Base-by-base conservation (phyloP, 2,113 vertebrate species). In the Oenanthe melanoleuca region DNA sequence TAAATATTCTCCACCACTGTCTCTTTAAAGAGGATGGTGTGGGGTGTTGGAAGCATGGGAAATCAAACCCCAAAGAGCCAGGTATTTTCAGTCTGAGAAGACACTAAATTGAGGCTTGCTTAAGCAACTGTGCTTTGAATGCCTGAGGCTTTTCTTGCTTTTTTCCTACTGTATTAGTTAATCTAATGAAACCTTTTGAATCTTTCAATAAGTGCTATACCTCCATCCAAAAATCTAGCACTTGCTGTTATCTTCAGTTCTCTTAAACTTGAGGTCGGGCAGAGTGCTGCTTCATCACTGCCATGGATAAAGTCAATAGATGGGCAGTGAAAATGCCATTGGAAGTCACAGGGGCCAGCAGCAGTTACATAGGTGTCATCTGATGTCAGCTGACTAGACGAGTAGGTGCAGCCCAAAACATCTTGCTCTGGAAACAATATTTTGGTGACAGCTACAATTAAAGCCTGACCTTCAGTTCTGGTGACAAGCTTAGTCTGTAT, bases 321-420 rank as follows among this genome's bases (percentile, higher is more conserved):
- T 3, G 53, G 29, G 31, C 2, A 2, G 21, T 34, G 56, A 42
- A n/a, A 55, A 19, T 15, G 23, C 53, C 3, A 2, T 2, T 23
- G 59, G 59, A 69, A 53, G 75, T 60, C 9, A 2, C 0, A 2
- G 2, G 5, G 74, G 21, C 34, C 40, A 40, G 45, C 45, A 52
- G 37, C 28, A 19, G 50, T 77, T 60, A 10, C 1, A 0, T 2
- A 8, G 50, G 33, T 28, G 49, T 40, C 0, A 0, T 29, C n/a
- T 47, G 42, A 11, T 6, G 1, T 5, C 2, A 34, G 56, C 21
- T 64, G 64, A 26, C 23, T 34, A 65, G 61, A 38, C 3, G 14
- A 2, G 1, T 15, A 33, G 45, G 70, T 64, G 74, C 26, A 77
- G 47, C 65, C 61, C n/a, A 60, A 64, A 82, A 44, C 15, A 14